Base-by-base conservation (phyloP, 1,140 invertebrate genomes). In the Condylostylus longicornis region DNA sequence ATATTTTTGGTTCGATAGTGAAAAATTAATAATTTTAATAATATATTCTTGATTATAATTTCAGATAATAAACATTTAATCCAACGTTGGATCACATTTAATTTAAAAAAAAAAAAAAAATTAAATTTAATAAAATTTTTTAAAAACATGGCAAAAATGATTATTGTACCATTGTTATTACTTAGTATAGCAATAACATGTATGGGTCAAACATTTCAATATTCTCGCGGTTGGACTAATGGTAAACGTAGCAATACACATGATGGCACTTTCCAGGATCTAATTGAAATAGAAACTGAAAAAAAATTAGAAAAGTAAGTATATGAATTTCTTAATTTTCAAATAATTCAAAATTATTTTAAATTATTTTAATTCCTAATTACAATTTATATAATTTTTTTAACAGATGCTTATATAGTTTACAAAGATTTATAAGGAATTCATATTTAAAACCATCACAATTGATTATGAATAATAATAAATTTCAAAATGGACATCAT, bases 221-320 rank as follows among this genome's bases (percentile, higher is more conserved):
- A 80, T 50, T 79, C 74, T 22, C 59, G 70, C 0, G 77, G 77
- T n/a, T 81, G 78, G 78, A 79, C 72, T 21, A 79, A 77, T 48
- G 76, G 77, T 4, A 78, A 77, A 41, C 50, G 73, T 2, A 59
- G 67, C n/a, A 54, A 63, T 0, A 47, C 51, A 4, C 38, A 47
- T 19, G 47, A 30, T 47, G 53, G 18, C 31, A 40, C 41, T 36
- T 51, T 35, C 8, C 43, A 39, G 44, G 54, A 53, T 47, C 46
- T 43, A 9, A 58, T 40, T 31, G 54, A 43, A 43, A 19, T 41
- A 29, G 49, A 50, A 6, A 45, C 29, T 14, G 51, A 49, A 12
- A 35, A 45, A 9, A 42, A 42, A 23, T 31, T 52, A 36, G 53
- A 62, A 35, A 55, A 57, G 50, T 52, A 43, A 43, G 33, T n/a